These are phyloP conservation scores for Alfaro cultratus DNA, from an alignment of 2,797 vertebrate genomes.

Conservation along the genomic window DNA sequence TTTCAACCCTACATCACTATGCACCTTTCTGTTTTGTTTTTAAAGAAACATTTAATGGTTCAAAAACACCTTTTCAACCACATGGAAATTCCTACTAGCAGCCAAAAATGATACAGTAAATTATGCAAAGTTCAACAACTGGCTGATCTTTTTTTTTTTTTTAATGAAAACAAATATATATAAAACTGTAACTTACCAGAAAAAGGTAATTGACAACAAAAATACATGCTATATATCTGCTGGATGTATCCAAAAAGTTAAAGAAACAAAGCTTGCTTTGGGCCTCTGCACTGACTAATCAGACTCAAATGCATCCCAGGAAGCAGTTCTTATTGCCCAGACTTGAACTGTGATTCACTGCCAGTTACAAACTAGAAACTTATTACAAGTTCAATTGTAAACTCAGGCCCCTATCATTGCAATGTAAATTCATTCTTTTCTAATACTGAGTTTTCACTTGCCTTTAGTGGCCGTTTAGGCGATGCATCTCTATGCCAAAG, in stretches of 20 bases:
- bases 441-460: slow-evolving; percentile 24
- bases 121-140: slow-evolving; percentile 5
- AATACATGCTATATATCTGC: slow-evolving; percentile 3
- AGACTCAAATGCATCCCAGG: not conserved
- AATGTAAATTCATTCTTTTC: slow-evolving; percentile 47
- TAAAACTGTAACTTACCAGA: not conserved
- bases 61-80: not conserved
- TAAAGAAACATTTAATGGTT: not conserved
- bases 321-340: not conserved
- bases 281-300: slow-evolving; percentile 22
- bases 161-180: not conserved
- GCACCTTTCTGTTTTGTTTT: not conserved
- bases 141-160: not conserved
- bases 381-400: slow-evolving; percentile 48
- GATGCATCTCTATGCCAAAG: slow-evolving; percentile 45
- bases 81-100: not conserved
- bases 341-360: slow-evolving; percentile 49
- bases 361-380: slow-evolving; percentile 42
- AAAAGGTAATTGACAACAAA: not conserved
- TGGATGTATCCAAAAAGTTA: slow-evolving; percentile 7
- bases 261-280: slow-evolving; percentile 1
- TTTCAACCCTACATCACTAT: not conserved
- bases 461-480: slow-evolving; percentile 35
- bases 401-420: slow-evolving; percentile 39
- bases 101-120: not conserved